Evolutionary conservation across 2,888 invertebrate species (phyloP).

Genomic region (Acronicta aceris): DNA sequence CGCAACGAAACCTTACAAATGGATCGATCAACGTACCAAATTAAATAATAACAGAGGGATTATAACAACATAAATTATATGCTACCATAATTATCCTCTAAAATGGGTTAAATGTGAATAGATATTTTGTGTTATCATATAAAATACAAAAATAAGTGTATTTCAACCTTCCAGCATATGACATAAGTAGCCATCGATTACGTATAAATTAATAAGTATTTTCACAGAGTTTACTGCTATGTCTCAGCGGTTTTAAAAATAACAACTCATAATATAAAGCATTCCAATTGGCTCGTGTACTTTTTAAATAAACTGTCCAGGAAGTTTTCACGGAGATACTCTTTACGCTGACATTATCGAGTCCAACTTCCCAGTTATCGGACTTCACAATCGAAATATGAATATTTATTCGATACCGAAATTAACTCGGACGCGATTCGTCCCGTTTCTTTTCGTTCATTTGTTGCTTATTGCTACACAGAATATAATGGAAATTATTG

Average conservation of each 20-base stretch:
- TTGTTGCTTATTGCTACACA: conserved; percentile 47
- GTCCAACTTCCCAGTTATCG: conserved; percentile 52
- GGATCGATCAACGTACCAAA: too few species aligned
- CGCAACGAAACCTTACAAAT: too few species aligned
- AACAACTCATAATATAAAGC: not conserved
- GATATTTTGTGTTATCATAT: too few species aligned
- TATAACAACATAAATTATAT: too few species aligned
- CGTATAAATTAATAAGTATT: too few species aligned
- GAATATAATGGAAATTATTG: conserved; percentile 43
- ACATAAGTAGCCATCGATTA: too few species aligned
- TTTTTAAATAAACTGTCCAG: conserved; percentile 46
- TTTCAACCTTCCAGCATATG: too few species aligned
- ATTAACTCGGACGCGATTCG: conserved; percentile 52
- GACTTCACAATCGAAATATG: conserved; percentile 57
- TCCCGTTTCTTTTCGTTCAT: conserved; percentile 47
- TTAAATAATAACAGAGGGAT: too few species aligned
- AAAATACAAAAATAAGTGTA: too few species aligned
- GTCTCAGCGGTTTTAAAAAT: not conserved
- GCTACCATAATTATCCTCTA: too few species aligned
- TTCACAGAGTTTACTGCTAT: not conserved
- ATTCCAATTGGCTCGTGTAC: conserved; percentile 22
- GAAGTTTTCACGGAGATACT: conserved; percentile 55
- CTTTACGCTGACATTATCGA: conserved; percentile 60
- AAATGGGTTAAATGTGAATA: too few species aligned
- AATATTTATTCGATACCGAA: conserved; percentile 56